Evolutionary conservation across 2,797 vertebrate species (phyloP).

Genomic region (Takifugu ocellatus): DNA sequence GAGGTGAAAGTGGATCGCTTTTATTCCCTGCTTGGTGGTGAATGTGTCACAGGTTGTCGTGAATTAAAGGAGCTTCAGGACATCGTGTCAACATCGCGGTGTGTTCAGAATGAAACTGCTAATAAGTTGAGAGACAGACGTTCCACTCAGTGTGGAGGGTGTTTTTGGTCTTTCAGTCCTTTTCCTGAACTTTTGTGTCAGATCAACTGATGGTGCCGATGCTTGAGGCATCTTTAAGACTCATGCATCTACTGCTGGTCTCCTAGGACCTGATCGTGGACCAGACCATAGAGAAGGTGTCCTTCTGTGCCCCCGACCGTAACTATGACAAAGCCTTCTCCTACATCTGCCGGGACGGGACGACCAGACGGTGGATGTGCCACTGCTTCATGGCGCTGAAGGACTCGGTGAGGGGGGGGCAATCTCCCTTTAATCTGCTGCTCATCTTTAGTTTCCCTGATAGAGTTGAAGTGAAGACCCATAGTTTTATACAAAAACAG

Average conservation of each 20-base stretch:
- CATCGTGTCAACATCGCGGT: conserved; percentile 8
- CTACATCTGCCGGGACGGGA: conserved; percentile 92
- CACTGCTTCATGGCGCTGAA: conserved; percentile 94
- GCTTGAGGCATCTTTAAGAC: not conserved
- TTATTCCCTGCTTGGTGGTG: conserved; percentile 28
- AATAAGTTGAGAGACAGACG: no score
- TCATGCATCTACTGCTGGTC: not conserved
- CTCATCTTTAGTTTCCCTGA: not conserved
- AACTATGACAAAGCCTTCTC: conserved; percentile 95
- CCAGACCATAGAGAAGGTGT: conserved; percentile 95
- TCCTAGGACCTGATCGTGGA: conserved; percentile 90
- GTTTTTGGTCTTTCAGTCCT: not conserved
- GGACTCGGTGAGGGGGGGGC: conserved; percentile 81
- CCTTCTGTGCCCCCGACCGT: conserved; percentile 90
- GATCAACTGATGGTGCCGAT: no score
- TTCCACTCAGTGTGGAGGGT: not conserved
- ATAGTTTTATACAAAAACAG: no score
- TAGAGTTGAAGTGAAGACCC: not conserved
- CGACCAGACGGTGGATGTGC: conserved; percentile 93
- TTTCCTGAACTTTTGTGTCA: conserved; percentile 3
- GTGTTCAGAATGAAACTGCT: no score
- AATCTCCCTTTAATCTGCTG: no score
- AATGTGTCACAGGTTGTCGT: not conserved
- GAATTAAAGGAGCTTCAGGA: conserved; percentile 33
- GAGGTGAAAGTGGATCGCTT: conserved; percentile 37